Evolutionary conservation across 2,797 vertebrate genomes (phyloP).

Genomic region (Centropyge bicolor): DNA sequence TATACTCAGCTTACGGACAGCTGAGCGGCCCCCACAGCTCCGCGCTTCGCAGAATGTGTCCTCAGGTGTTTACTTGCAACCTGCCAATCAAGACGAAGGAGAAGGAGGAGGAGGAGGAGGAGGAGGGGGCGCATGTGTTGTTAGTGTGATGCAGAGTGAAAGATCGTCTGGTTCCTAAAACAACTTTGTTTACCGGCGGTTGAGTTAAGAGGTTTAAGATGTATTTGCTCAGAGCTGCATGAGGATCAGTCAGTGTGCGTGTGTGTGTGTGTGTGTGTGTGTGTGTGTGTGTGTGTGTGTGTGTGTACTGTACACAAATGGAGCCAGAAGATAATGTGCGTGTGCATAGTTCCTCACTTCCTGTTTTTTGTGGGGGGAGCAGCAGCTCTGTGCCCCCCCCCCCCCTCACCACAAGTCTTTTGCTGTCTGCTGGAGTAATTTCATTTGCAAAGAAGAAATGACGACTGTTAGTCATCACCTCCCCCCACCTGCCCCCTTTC

Average conservation of each 20-base stretch:
- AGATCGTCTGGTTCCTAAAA: slow-evolving; percentile 13
- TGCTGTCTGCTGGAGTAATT: background rate
- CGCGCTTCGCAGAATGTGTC: background rate
- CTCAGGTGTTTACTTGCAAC: slow-evolving; percentile 41
- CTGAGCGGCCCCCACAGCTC: slow-evolving; percentile 28
- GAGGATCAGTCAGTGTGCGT: slow-evolving; percentile 9
- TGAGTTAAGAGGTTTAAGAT: slow-evolving; percentile 22
- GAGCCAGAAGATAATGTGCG: background rate
- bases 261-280: background rate
- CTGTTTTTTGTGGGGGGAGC: slow-evolving; percentile 19
- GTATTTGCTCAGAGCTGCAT: slow-evolving; percentile 5
- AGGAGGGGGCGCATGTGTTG: background rate
- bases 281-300: background rate
- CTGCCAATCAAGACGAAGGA: slow-evolving; percentile 3
- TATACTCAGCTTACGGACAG: slow-evolving; percentile 65
- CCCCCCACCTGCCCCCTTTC: rapidly evolving
- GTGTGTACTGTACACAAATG: background rate
- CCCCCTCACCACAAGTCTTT: background rate
- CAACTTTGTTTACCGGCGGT: slow-evolving; percentile 38
- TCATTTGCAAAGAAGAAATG: background rate
- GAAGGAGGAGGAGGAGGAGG: background rate
- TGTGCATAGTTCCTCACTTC: slow-evolving; percentile 29
- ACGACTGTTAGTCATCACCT: background rate
- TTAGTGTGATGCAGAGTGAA: background rate
- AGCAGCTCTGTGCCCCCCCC: background rate